These are phyloP conservation scores for Campoplex capitator DNA, from an alignment of 2,888 invertebrate genomes.

Conservation along the genomic window DNA sequence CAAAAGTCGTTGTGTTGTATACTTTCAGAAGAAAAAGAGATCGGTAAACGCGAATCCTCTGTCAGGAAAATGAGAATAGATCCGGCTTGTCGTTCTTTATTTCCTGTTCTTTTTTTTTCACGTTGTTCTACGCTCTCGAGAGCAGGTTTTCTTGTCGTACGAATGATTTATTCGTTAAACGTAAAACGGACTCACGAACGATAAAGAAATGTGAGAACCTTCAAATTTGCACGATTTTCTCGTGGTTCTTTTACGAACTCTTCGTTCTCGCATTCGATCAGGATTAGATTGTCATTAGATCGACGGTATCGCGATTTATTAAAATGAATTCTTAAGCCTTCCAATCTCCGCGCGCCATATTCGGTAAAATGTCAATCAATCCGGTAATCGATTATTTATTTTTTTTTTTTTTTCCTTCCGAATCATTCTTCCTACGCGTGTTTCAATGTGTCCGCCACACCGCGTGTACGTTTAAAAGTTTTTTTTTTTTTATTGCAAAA, in stretches of 20 bases:
- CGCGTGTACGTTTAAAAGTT: neutral
- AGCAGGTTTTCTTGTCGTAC: neutral
- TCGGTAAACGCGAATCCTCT: neutral
- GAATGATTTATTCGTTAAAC: neutral
- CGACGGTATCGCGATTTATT: neutral
- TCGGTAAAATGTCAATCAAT: slow-evolving; percentile 19
- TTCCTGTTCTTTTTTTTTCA: neutral
- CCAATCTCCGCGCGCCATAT: neutral
- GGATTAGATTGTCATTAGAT: neutral
- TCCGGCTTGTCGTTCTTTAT: slow-evolving; percentile 3
- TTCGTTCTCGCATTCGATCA: neutral
- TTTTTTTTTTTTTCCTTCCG: slow-evolving; percentile 6
- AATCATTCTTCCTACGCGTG: slow-evolving; percentile 14
- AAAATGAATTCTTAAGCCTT: neutral
- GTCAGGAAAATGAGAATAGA: neutral
- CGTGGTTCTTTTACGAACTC: neutral
- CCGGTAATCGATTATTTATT: slow-evolving; percentile 11
- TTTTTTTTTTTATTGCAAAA: slow-evolving; percentile 47
- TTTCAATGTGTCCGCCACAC: neutral
- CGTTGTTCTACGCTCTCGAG: neutral
- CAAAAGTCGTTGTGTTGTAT: neutral
- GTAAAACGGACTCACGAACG: neutral
- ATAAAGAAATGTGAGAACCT: neutral
- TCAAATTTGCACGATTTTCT: neutral
- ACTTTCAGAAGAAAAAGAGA: neutral